Conservation (phyloP, 2,888 invertebrate genomes). For the Fabriciana adippe region DNA sequence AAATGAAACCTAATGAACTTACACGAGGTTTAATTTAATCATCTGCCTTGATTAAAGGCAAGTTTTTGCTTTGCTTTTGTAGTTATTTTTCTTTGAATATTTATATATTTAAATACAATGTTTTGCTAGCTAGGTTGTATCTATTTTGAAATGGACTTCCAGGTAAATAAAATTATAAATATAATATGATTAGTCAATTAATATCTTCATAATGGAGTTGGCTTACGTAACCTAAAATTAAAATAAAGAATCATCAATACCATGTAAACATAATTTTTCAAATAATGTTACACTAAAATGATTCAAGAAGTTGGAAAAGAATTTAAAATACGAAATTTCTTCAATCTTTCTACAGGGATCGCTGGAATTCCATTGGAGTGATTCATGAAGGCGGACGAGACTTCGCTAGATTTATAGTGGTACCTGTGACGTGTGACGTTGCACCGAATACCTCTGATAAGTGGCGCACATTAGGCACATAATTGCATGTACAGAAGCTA, state of each 20-base stretch:
- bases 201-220: no score
- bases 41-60: conserved; percentile 13
- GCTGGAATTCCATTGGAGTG: conserved; percentile 48
- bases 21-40: conserved; percentile 18
- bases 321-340: conserved; percentile 38
- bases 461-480: conserved; percentile 32
- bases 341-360: conserved; percentile 37
- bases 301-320: conserved; percentile 1
- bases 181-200: no score
- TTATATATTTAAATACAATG: conserved; percentile 3
- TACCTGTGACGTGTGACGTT: conserved; percentile 65
- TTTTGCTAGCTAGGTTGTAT: not conserved
- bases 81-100: conserved; percentile 10
- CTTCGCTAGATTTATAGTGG: conserved; percentile 67
- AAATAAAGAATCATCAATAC: not conserved
- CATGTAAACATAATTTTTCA: not conserved
- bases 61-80: conserved; percentile 11
- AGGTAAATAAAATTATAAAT: no score
- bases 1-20: conserved; percentile 21
- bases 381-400: conserved; percentile 60
- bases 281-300: not conserved
- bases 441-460: conserved; percentile 55
- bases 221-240: not conserved
- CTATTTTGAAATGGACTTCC: no score
- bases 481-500: conserved; percentile 24